A percentile compares a stretch with the other conserved stretches of the same genome.
phyloP scores from a whole-genome alignment of 2,797 vertebrate genomes.

The Limnodromus scolopaceus region DNA sequence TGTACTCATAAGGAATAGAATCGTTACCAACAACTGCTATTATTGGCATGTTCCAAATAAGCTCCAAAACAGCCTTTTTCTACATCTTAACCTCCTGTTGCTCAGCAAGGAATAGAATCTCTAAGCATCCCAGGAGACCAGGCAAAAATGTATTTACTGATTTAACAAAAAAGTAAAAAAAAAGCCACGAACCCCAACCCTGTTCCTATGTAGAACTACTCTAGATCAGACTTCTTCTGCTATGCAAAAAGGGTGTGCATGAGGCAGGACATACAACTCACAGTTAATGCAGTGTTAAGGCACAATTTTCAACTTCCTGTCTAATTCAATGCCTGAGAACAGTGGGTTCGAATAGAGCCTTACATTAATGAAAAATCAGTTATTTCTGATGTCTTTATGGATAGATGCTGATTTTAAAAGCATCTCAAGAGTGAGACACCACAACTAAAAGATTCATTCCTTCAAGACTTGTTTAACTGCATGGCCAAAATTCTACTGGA shows the following conservation, averaged over 20 bases:
- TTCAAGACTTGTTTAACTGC: neutral
- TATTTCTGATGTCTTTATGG: neutral
- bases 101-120: conserved; percentile 27
- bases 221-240: neutral
- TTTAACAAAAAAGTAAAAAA: neutral
- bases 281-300: neutral
- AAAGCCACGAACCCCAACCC: neutral
- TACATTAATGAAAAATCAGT: neutral
- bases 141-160: neutral
- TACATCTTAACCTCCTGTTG: neutral
- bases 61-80: conserved; percentile 14
- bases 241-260: neutral
- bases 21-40: conserved; percentile 43
- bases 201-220: neutral
- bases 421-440: neutral
- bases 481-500: neutral
- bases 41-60: conserved; percentile 32
- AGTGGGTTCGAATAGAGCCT: neutral
- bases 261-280: neutral
- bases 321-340: neutral
- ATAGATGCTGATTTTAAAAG: neutral
- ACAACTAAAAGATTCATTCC: neutral
- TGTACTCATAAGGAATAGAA: conserved; percentile 14
- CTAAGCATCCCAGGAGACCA: neutral
- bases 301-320: neutral